Percentiles rank a stretch among this genome's conserved stretches.
phyloP scores from a whole-genome alignment of 2,113 vertebrate species.

The Chaetorhynchus papuensis region DNA sequence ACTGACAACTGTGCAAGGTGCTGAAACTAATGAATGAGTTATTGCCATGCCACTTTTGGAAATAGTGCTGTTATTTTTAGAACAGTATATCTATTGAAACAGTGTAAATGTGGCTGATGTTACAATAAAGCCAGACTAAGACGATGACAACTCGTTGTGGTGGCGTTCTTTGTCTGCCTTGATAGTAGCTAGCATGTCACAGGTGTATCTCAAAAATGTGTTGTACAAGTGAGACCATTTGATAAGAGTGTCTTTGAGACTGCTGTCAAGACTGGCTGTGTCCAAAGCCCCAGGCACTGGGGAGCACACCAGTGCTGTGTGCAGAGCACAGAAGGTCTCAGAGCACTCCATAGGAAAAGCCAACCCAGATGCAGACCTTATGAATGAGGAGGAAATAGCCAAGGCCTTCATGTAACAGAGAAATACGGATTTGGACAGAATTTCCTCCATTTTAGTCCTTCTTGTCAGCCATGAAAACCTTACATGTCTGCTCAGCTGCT shows the following conservation, averaged over 20 bases:
- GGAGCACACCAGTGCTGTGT: not conserved
- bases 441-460: not conserved
- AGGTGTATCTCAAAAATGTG: not conserved
- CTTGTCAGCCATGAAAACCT: not conserved
- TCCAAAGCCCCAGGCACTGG: not conserved
- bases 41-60: no score
- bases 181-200: no score
- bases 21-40: no score
- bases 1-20: no score
- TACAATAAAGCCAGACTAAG: no score
- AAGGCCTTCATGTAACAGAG: not conserved
- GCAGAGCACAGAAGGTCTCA: not conserved
- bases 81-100: no score
- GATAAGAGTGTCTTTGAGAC: not conserved
- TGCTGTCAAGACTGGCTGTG: accelerated
- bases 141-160: no score
- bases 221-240: not conserved
- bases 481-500: not conserved
- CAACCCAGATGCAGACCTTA: not conserved
- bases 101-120: no score
- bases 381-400: not conserved
- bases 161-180: no score
- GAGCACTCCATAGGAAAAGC: not conserved
- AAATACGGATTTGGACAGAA: not conserved
- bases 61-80: no score